These are phyloP conservation scores for Protonemura montana DNA, from an alignment of 2,888 invertebrate genomes.

Conservation along the genomic window DNA sequence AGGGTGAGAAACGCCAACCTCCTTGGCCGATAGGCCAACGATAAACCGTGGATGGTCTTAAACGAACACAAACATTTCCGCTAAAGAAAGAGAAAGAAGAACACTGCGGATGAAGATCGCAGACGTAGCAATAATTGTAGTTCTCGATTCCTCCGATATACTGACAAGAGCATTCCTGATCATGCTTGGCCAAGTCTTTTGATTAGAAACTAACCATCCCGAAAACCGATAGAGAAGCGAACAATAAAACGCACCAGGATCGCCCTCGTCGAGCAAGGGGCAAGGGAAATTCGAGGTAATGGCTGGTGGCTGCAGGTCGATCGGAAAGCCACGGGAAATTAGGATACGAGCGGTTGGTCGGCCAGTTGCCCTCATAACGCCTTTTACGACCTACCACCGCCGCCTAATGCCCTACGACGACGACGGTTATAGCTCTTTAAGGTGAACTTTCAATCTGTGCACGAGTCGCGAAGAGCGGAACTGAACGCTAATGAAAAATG, in stretches of 20 bases:
- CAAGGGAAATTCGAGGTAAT: not conserved
- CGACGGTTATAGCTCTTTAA: not conserved
- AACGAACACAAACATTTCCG: no score
- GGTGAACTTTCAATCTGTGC: not conserved
- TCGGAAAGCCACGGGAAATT: not conserved
- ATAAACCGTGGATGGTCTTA: no score
- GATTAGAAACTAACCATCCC: conserved; percentile 2
- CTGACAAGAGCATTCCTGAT: not conserved
- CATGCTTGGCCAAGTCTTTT: conserved; percentile 4
- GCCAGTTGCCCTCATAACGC: not conserved
- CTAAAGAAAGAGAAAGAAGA: not conserved
- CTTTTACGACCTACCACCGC: no score
- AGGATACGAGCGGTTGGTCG: not conserved
- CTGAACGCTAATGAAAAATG: not conserved
- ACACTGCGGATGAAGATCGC: not conserved
- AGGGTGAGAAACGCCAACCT: no score
- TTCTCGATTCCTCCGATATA: not conserved
- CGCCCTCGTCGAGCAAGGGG: not conserved
- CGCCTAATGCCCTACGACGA: no score
- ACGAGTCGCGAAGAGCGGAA: not conserved
- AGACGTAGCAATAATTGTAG: not conserved
- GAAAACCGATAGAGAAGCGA: not conserved
- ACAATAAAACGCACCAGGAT: not conserved
- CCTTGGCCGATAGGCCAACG: no score
- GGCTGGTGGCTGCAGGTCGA: not conserved